Evolutionary conservation across 2,113 vertebrate species (phyloP).

Genomic region (Tenrec ecaudatus): DNA sequence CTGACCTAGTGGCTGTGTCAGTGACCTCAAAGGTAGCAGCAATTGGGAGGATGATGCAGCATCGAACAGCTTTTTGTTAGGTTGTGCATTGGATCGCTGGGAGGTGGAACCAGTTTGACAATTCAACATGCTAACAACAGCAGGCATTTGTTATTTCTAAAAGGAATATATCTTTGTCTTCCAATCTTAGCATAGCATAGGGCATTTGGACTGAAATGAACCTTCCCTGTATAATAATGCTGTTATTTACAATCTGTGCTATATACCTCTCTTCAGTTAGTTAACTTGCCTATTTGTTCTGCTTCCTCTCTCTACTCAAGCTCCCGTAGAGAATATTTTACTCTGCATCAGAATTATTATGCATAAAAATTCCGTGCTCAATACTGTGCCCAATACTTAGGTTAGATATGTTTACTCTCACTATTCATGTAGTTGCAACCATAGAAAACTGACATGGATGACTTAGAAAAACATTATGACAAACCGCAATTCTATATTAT

Average conservation of each 20-base stretch:
- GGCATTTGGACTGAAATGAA: slow-evolving; percentile 40
- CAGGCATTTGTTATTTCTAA: slow-evolving; percentile 72
- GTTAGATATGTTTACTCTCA: neutral
- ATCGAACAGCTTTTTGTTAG: too few species aligned
- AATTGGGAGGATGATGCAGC: too few species aligned
- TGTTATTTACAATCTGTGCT: neutral
- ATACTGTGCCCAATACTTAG: neutral
- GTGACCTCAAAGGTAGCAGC: neutral
- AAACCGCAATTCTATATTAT: neutral
- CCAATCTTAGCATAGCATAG: slow-evolving; percentile 47
- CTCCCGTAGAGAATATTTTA: slow-evolving; percentile 37
- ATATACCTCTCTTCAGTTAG: neutral
- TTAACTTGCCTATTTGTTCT: neutral
- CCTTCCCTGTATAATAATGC: slow-evolving; percentile 42
- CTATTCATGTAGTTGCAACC: slow-evolving; percentile 1
- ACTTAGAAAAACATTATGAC: neutral
- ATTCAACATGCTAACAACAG: too few species aligned
- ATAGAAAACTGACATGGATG: neutral
- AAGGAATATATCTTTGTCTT: slow-evolving; percentile 63
- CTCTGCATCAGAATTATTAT: neutral
- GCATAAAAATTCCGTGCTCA: neutral
- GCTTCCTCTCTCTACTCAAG: neutral
- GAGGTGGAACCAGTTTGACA: too few species aligned
- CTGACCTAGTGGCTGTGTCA: neutral
- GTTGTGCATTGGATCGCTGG: too few species aligned